Evolutionary conservation across 53 echinoderm and acorn worm species (phyloP).

Genomic region (Glandiceps talaboti): DNA sequence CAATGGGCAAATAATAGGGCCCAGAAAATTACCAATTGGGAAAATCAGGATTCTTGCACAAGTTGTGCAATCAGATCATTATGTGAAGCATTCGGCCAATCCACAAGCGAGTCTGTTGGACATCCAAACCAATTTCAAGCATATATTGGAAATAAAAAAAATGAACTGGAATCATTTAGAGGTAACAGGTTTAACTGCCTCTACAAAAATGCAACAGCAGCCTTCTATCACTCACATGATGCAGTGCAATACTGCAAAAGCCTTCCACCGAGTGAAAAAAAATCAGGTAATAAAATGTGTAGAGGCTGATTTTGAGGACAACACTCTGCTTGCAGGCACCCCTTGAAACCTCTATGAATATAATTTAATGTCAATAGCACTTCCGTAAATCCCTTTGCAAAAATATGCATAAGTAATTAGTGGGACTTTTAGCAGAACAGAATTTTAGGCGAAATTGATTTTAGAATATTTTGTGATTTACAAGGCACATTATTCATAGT

Average conservation of each 20-base stretch:
- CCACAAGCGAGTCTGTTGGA: slow-evolving; percentile 10
- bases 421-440: not conserved
- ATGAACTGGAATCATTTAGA: slow-evolving; percentile 6
- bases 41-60: slow-evolving; percentile 15
- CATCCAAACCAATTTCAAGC: slow-evolving; percentile 19
- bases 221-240: slow-evolving; percentile 3
- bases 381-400: not conserved
- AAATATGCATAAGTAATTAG: not conserved
- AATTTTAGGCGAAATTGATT: no score
- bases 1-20: not conserved
- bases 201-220: slow-evolving; percentile 9
- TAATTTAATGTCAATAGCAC: not conserved
- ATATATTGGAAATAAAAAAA: not conserved
- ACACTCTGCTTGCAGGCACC: slow-evolving; percentile 1
- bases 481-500: no score
- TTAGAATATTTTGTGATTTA: no score
- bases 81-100: slow-evolving; percentile 9
- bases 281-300: slow-evolving; percentile 13
- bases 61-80: slow-evolving; percentile 11
- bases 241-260: not conserved
- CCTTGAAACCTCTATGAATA: not conserved
- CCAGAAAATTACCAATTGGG: slow-evolving; percentile 3
- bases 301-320: slow-evolving; percentile 8
- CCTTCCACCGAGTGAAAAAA: not conserved
- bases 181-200: slow-evolving; percentile 19